phyloP scores from a whole-genome alignment of 2,888 invertebrate genomes.

The Phania funesta region DNA sequence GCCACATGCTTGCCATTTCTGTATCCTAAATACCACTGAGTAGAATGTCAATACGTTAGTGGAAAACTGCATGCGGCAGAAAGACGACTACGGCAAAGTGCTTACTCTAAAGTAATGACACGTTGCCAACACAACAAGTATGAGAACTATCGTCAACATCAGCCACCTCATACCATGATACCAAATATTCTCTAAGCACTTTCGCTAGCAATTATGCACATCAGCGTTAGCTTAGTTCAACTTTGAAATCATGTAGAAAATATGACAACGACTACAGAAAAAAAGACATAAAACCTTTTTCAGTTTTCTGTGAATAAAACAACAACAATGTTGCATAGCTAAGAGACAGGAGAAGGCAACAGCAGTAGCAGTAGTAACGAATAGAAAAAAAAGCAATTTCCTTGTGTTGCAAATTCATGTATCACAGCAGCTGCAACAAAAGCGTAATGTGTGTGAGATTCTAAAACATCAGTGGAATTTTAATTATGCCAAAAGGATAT shows the following conservation, averaged over 20 bases:
- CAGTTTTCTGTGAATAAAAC: conserved; percentile 57
- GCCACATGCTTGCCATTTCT: conserved; percentile 4
- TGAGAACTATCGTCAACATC: conserved; percentile 17
- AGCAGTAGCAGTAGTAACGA: neutral
- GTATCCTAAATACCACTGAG: conserved; percentile 13
- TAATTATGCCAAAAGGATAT: conserved; percentile 62
- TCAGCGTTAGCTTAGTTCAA: conserved; percentile 58
- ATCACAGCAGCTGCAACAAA: conserved; percentile 45
- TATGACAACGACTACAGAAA: neutral
- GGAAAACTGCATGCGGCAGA: conserved; percentile 32
- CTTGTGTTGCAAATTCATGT: neutral
- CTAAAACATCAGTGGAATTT: conserved; percentile 65
- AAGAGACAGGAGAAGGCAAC: neutral
- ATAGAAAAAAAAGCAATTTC: neutral
- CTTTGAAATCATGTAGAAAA: conserved; percentile 34
- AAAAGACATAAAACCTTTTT: conserved; percentile 35
- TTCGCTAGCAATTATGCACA: conserved; percentile 68
- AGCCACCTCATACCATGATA: conserved; percentile 21
- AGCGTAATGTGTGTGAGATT: conserved; percentile 47
- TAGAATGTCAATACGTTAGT: conserved; percentile 63
- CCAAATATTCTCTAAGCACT: conserved; percentile 57
- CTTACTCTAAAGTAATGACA: conserved; percentile 61
- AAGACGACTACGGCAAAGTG: conserved; percentile 46
- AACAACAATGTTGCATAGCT: neutral
- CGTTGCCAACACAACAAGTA: conserved; percentile 41